Conservation (phyloP, 2,113 vertebrate genomes). For the Bufo bufo region DNA sequence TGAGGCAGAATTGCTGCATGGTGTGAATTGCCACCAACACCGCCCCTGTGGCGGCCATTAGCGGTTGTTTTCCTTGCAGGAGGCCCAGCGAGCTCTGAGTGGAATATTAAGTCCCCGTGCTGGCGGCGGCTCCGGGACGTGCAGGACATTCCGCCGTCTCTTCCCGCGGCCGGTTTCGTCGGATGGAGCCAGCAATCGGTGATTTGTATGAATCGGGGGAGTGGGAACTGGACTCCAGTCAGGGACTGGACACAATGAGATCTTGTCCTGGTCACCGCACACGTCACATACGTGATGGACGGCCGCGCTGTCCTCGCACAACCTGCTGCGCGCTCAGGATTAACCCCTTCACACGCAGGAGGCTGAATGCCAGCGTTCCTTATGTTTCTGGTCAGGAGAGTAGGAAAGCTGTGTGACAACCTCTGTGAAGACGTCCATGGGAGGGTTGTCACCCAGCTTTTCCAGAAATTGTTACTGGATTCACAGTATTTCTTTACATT, state of each 20-base stretch:
- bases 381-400: too few relatives aligned
- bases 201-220: conserved; percentile 13
- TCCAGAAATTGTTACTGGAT: too few relatives aligned
- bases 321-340: neutral
- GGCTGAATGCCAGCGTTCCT: too few relatives aligned
- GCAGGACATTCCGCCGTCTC: neutral
- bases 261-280: neutral
- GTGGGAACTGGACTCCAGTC: neutral
- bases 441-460: too few relatives aligned
- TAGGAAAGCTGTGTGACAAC: too few relatives aligned
- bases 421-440: too few relatives aligned
- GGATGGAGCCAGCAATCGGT: neutral
- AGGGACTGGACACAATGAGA: neutral
- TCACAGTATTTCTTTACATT: neutral
- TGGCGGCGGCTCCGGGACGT: neutral
- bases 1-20: too few relatives aligned
- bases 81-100: neutral
- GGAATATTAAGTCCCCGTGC: neutral
- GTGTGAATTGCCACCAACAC: too few relatives aligned
- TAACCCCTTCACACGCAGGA: neutral
- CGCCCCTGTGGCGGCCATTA: neutral
- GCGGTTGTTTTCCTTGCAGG: neutral
- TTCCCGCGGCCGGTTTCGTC: neutral
- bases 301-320: neutral
- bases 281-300: neutral